Percentiles rank a stretch among this genome's conserved stretches.
These are phyloP conservation scores for Eilema caniola DNA, from an alignment of 2,888 invertebrate species.

Conservation along the genomic window DNA sequence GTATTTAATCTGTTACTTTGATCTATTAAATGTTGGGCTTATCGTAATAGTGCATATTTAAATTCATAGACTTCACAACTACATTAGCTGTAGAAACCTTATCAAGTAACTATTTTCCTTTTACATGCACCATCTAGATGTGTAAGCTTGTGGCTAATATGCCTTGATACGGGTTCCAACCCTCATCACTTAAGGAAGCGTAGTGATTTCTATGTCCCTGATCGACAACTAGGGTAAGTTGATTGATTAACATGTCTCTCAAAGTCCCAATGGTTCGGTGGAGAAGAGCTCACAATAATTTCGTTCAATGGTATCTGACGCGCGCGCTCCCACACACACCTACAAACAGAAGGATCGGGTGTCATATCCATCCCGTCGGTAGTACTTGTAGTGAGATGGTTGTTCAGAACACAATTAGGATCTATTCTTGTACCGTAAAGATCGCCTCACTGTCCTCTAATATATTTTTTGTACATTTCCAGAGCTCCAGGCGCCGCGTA, in stretches of 20 bases:
- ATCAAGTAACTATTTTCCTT: not conserved
- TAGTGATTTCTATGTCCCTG: not conserved
- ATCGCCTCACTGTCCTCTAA: not conserved
- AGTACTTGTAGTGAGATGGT: not conserved
- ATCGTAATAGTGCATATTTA: not conserved
- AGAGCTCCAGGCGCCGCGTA: not conserved
- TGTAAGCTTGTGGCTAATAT: not conserved
- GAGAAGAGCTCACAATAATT: not conserved
- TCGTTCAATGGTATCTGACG: not conserved
- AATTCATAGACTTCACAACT: not conserved
- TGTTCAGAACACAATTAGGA: not conserved
- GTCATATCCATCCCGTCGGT: not conserved
- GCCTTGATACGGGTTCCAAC: not conserved
- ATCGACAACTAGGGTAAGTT: not conserved
- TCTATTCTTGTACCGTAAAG: not conserved
- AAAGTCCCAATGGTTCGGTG: not conserved
- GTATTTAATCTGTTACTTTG: too few species aligned
- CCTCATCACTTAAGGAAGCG: not conserved
- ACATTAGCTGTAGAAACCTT: not conserved
- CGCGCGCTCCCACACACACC: not conserved
- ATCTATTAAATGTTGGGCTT: too few species aligned
- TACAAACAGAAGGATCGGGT: not conserved
- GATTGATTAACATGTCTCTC: slow-evolving; percentile 1
- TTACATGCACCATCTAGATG: not conserved
- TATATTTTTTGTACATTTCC: not conserved